Evolutionary conservation across 2,797 vertebrate species (phyloP), one percentile per base, ranked within the genome.

Genomic region (Merluccius polli): DNA sequence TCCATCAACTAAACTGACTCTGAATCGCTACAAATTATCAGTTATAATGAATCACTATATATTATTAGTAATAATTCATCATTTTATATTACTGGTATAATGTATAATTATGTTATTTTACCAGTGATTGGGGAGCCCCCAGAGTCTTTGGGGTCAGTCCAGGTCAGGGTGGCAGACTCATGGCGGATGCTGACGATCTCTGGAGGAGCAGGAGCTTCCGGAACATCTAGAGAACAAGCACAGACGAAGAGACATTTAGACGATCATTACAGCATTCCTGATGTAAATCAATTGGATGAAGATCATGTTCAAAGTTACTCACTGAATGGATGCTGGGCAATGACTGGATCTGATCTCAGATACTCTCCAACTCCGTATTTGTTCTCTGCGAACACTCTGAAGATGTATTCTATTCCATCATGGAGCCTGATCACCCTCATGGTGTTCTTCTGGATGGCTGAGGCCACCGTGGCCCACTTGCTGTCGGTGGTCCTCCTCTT

Each of bases 261-360:
- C 4, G 29, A 29, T 72, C 41, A 13, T 16, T 44, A 71, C 33
- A 27, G 31, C 70, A 35, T 27, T 33, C 6, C 0, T 33, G 32
- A 33, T 36, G 21, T 36, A 21, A 71, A 71, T n/a, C 21, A 27
- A 41, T 44, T 27, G 27, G 35, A 24, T 21, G 15, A 27, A 35
- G 13, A 24, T 38, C 1, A 36, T 38, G 6, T 38, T 27, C 38
- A 31, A 73, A 65, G 59, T 72, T 33, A 94, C 96, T 95, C 91
- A 99, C 98, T 94, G 89, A 99, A 99, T 81, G 98, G 98, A 95
- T 99, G 98, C 83, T 95, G 96, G 78, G 98, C 98, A 75, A 98
- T 80, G 70, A 99, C 90, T 73, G 97, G 92, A 4, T 97, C 96
- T 32, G 98, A 99, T 90, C 95, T 98, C 81, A 99, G 94, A 84